These are phyloP conservation scores for Archegozetes longisetosus DNA, from an alignment of 1,140 invertebrate species.

Conservation along the genomic window DNA sequence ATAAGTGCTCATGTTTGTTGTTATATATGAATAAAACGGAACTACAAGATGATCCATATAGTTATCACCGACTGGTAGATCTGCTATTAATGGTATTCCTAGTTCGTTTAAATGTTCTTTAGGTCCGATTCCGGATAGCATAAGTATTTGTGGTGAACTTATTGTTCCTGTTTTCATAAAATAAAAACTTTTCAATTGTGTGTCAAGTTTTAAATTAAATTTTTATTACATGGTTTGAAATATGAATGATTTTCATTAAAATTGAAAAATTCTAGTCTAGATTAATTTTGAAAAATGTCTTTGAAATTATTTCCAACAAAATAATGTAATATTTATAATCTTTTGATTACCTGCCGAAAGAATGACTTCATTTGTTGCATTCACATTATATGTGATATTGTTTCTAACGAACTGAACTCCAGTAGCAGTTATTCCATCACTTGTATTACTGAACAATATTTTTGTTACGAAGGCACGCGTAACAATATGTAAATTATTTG, in stretches of 20 bases:
- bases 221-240: too few species aligned
- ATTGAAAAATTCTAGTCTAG: too few species aligned
- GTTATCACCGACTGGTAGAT: constrained; percentile 32
- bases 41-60: constrained; percentile 42
- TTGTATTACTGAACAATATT: constrained; percentile 46
- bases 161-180: constrained; percentile 70
- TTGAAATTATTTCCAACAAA: too few species aligned
- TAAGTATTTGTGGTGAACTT: constrained; percentile 73
- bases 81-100: constrained; percentile 16
- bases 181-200: too few species aligned
- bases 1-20: background rate
- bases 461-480: constrained; percentile 66
- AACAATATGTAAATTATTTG: constrained; percentile 68
- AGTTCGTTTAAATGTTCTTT: constrained; percentile 9
- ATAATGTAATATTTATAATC: background rate
- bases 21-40: constrained; percentile 26
- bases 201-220: too few species aligned
- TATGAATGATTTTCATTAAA: too few species aligned
- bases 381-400: background rate
- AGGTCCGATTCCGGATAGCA: constrained; percentile 59
- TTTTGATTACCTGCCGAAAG: constrained; percentile 46
- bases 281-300: too few species aligned
- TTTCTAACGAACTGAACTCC: background rate
- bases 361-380: constrained; percentile 34
- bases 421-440: constrained; percentile 28